Base-by-base conservation (phyloP, 2,888 invertebrate species). In the Colostygia pectinataria region DNA sequence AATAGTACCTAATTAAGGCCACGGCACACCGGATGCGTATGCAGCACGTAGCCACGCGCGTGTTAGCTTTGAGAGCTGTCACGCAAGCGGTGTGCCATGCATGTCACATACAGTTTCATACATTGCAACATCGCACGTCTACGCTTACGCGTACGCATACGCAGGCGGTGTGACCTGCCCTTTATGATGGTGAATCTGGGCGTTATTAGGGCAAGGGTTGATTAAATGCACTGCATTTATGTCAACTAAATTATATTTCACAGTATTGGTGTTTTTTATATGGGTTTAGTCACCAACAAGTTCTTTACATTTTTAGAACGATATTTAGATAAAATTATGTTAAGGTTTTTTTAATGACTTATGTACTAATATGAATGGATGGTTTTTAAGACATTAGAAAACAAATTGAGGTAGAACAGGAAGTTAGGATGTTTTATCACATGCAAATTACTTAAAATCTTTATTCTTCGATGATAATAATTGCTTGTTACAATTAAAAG, bases 151-250 rank as follows among this genome's bases (percentile, higher is more conserved):
- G n/a, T n/a, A n/a, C n/a, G n/a, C n/a, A n/a, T n/a, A n/a, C n/a
- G n/a, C n/a, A n/a, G n/a, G n/a, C n/a, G n/a, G n/a, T n/a, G n/a
- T n/a, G n/a, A n/a, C n/a, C n/a, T n/a, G n/a, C n/a, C n/a, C n/a
- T n/a, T 3, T 18, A 18, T 6, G 23, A 5, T 32, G 3, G 8
- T 32, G 15, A 24, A 18, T 7, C 36, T 10, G 13, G 24, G 6
- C 3, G 29, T 32, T 4, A 8, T 24, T 47, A 69, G 64, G 65
- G 65, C 69, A 66, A 68, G 55, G 50, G 45, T 52, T 37, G 31
- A 43, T 39, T 53, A 57, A 59, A 44, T 50, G 39, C 43, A 44
- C 28, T 10, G 7, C 3, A 15, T 12, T n/a, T 38, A 44, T 50
- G 40, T 31, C 40, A 44, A 43, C 32, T 27, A 8, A 28, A 12